Conservation (phyloP, 2,888 invertebrate genomes). For the Pterostichus niger region DNA sequence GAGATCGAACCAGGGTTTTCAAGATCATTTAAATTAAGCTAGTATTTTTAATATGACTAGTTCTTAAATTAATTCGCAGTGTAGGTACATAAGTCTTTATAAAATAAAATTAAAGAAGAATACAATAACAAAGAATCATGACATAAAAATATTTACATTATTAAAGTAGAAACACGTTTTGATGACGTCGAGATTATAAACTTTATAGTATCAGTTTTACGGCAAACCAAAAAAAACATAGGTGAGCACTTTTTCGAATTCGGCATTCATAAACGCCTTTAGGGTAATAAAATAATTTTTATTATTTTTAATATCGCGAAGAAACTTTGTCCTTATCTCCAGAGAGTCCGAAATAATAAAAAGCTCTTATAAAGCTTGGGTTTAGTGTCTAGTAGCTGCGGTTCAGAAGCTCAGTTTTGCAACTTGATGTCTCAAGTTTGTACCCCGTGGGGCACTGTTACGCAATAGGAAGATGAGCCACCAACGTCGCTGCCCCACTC, state of each 20-base stretch:
- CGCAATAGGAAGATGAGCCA: conserved; percentile 52
- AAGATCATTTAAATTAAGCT: too few relatives aligned
- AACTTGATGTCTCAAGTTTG: conserved; percentile 66
- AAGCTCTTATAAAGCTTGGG: conserved; percentile 58
- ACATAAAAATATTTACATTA: not conserved
- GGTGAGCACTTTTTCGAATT: conserved; percentile 44
- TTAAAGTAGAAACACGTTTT: conserved; percentile 1
- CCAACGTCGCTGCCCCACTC: not conserved
- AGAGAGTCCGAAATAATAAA: conserved; percentile 65
- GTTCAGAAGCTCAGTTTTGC: conserved; percentile 59
- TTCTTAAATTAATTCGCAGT: too few relatives aligned
- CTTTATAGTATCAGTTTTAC: conserved; percentile 28
- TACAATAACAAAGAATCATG: not conserved
- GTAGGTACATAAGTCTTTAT: too few relatives aligned
- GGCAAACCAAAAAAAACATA: conserved; percentile 34
- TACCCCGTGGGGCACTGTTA: conserved; percentile 63
- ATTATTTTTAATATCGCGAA: conserved; percentile 63
- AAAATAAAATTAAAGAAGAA: too few relatives aligned
- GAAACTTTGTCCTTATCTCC: conserved; percentile 52
- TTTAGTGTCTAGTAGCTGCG: conserved; percentile 56
- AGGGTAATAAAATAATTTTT: conserved; percentile 63
- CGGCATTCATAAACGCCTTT: conserved; percentile 47
- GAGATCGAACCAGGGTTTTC: too few relatives aligned
- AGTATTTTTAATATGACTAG: too few relatives aligned
- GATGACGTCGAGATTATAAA: not conserved